A percentile compares a stretch with the other conserved stretches of the same genome.
These are phyloP conservation scores for Maconellicoccus hirsutus DNA, from an alignment of 1,140 invertebrate genomes.

Conservation along the genomic window DNA sequence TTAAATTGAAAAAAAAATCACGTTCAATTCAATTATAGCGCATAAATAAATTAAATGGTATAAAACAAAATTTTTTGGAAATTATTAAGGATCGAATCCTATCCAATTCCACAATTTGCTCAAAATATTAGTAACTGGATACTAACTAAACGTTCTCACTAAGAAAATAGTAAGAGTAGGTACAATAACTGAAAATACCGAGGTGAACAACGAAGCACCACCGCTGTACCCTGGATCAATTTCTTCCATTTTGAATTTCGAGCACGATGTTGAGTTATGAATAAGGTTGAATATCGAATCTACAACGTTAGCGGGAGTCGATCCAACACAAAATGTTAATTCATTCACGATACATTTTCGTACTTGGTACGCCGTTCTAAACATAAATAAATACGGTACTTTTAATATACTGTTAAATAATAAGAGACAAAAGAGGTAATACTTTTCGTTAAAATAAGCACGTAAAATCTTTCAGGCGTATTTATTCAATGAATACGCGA, in stretches of 20 bases:
- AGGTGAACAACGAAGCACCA: neutral
- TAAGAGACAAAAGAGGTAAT: too few relatives aligned
- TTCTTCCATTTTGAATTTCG: neutral
- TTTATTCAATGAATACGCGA: too few relatives aligned
- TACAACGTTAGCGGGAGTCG: neutral
- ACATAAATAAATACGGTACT: neutral
- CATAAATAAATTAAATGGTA: too few relatives aligned
- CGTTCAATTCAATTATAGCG: too few relatives aligned
- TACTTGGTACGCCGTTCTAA: neutral
- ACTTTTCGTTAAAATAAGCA: too few relatives aligned
- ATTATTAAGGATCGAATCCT: neutral
- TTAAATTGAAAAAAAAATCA: too few relatives aligned
- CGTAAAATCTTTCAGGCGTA: too few relatives aligned
- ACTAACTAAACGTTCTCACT: constrained; percentile 3
- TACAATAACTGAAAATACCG: neutral
- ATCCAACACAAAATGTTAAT: neutral
- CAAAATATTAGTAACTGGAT: neutral
- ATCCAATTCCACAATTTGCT: neutral
- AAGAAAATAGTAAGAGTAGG: neutral
- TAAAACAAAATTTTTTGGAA: too few relatives aligned
- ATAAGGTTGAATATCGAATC: constrained; percentile 7
- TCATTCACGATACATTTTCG: constrained; percentile 4
- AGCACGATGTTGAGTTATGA: neutral
- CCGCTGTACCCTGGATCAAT: neutral
- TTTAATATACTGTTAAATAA: too few relatives aligned